Percentiles rank a stretch among this genome's conserved stretches.
These are phyloP conservation scores for Lepus townsendii DNA, from an alignment of 2,797 vertebrate genomes.

Conservation along the genomic window DNA sequence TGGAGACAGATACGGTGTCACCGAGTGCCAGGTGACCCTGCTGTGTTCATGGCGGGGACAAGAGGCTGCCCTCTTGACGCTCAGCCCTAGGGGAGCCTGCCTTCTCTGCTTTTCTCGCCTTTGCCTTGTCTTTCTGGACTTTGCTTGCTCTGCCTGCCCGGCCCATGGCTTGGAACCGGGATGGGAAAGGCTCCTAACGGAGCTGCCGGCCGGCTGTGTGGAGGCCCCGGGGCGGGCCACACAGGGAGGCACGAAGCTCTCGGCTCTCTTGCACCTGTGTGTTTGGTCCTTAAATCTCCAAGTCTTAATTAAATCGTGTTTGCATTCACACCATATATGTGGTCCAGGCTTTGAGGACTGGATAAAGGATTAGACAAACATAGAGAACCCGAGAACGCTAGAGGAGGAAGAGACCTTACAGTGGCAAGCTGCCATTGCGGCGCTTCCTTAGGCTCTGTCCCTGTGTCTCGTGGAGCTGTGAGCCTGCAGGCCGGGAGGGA, in stretches of 20 bases:
- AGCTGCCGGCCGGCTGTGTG: neutral
- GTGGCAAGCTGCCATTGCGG: neutral
- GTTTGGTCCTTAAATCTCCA: constrained; percentile 22
- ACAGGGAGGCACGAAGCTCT: too few species aligned
- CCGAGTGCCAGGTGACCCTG: neutral
- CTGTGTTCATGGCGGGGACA: neutral
- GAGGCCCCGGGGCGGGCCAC: too few species aligned
- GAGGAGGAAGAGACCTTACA: neutral
- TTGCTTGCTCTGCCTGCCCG: neutral
- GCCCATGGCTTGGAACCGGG: neutral
- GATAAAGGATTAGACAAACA: neutral
- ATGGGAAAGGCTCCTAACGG: neutral
- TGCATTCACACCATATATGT: neutral
- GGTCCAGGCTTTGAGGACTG: neutral
- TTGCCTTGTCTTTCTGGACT: neutral
- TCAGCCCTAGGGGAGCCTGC: neutral
- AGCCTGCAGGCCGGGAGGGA: neutral
- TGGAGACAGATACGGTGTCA: neutral
- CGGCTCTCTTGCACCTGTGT: neutral
- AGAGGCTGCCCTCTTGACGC: neutral
- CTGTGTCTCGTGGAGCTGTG: neutral
- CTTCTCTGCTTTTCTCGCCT: neutral
- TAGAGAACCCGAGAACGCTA: neutral
- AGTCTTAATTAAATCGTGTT: constrained; percentile 5
- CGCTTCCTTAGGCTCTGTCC: neutral